Evolutionary conservation across 2,797 vertebrate genomes (phyloP), one percentile per base, ranked within the genome.

Genomic region (Champsocephalus gunnari): DNA sequence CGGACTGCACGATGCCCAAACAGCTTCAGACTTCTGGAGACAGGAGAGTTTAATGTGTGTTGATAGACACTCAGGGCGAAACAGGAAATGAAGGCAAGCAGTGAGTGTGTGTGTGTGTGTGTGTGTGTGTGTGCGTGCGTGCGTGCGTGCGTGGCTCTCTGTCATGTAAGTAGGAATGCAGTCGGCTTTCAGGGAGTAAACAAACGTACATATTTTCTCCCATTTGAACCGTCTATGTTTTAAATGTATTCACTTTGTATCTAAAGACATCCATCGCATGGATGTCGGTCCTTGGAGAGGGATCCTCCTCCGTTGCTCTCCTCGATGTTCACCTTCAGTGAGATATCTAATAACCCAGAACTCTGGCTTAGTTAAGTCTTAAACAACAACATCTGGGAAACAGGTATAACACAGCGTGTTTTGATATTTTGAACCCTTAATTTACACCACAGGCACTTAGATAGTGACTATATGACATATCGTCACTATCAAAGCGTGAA

Each of bases 21-120:
- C 38, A 45, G 13, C 12, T 4, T 34, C 59, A 62, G 70, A 53
- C 57, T 49, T 38, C 24, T 43, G 47, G 19, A 59, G 71, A 71
- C 50, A 41, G 45, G 58, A 66, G 67, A 78, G 67, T 43, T 50
- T 85, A 66, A 91, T 81, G 80, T 79, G 84, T 82, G 77, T 47
- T 82, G 85, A 89, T 72, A 54, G 83, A 54, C 0, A 61, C 86
- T 84, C 17, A 16, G 50, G 77, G 81, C 61, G 45, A 45, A 75
- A 62, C 14, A 5, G 63, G 53, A 62, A 60, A 66, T 57, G 77
- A 80, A 72, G 54, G 21, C 50, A 1, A 64, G 55, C 69, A 12
- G 57, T 24, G 66, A 38, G 59, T 21, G 50, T 54, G 50, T 73
- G 34, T 34, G 34, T 34, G 34, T 34, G 34, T 34, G 34, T 7